Evolutionary conservation across 1,140 invertebrate species (phyloP), one percentile per base, ranked within the genome.

Genomic region (Neoseiulus cucumeris): DNA sequence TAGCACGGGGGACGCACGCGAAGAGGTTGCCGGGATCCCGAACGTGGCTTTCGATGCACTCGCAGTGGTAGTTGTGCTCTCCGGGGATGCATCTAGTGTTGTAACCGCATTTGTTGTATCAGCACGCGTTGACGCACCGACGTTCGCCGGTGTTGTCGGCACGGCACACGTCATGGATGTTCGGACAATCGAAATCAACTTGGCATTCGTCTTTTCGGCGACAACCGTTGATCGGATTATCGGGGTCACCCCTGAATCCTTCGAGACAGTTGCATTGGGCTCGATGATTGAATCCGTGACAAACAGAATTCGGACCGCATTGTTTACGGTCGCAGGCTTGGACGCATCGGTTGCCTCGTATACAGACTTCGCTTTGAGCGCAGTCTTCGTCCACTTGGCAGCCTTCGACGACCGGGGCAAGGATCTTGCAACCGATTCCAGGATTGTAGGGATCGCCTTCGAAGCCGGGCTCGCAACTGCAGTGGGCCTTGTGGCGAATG

Each of bases 101-200:
- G 1, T 88, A 87, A n/a, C 89, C 89, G 73, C 89, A 92, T 71
- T 90, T 87, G 9, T 87, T 77, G 75, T 89, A 89, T 65, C 83
- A 83, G 72, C 89, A 93, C 2, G 85, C 87, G 72, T 91, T 87
- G 0, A 68, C 51, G 33, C 51, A 59, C 12, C 51, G 51, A 59
- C 51, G 51, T 59, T 59, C 51, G 33, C 51, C 51, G 17, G 51
- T 59, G 51, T 59, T 59, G 51, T 59, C 51, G 1, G 51, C 51
- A 5, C 66, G 67, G 64, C 71, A 72, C 0, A 83, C 81, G 51
- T 59, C 51, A 41, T 82, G 82, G 47, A 76, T 79, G 1, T 78
- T 72, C 22, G 80, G 77, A 70, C 89, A 92, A 68, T 91, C 86
- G 0, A 76, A 70, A 71, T 91, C 83, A 9, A 41, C 42, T 64